Percentiles rank a stretch among this genome's conserved stretches.
Conservation (phyloP, 2,113 vertebrate species). For the Psophia crepitans region DNA sequence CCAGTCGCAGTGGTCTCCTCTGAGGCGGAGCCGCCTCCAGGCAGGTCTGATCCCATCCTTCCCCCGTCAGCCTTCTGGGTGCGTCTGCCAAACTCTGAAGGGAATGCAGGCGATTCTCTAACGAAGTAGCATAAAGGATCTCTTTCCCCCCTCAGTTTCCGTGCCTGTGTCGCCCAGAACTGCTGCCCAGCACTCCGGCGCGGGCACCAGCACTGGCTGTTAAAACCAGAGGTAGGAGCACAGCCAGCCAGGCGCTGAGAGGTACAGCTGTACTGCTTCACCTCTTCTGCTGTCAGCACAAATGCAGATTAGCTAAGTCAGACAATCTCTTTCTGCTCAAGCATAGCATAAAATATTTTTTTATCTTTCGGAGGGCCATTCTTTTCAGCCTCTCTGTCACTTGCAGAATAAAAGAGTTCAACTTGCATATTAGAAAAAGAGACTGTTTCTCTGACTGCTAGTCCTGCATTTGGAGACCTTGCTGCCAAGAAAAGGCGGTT, state of each 20-base stretch:
- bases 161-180: rapidly evolving
- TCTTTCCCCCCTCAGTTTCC: too few relatives aligned
- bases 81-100: neutral
- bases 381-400: neutral
- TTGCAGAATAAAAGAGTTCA: neutral
- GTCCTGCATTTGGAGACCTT: neutral
- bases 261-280: rapidly evolving
- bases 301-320: rapidly evolving
- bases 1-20: too few relatives aligned
- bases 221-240: neutral
- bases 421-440: neutral
- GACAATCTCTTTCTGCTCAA: neutral
- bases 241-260: rapidly evolving
- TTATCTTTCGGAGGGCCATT: neutral
- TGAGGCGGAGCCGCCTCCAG: too few relatives aligned
- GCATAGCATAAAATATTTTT: neutral
- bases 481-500: neutral
- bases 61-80: neutral
- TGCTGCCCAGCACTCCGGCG: rapidly evolving
- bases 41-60: neutral
- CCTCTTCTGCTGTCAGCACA: neutral
- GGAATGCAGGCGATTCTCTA: neutral
- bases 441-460: neutral
- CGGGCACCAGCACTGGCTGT: neutral
- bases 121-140: rapidly evolving